Evolutionary conservation across 2,797 vertebrate species (phyloP), one percentile per base, ranked within the genome.

Genomic region (Urophycis tenuis): DNA sequence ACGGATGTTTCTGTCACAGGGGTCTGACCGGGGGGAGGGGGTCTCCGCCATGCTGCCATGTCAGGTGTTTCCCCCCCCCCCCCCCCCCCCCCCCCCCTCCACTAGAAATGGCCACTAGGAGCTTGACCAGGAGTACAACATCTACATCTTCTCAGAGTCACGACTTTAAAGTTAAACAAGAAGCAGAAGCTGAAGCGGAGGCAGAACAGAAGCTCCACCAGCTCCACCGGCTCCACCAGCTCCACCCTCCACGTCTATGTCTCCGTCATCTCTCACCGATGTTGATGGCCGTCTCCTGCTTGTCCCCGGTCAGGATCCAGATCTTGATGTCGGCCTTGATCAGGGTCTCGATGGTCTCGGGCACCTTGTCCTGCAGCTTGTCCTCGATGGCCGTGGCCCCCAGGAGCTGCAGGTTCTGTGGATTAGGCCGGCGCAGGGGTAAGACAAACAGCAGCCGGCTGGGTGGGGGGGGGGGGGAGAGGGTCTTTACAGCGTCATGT

Each of bases 301-400:
- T 99, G 93, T 99, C 98, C 7, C 98, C 98, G 0, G 98, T 99
- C 84, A 99, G 94, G 87, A 99, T 97, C 97, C 97, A 99, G 91
- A 99, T 97, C 92, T 96, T 98, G 87, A 99, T 99, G 88, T 99
- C 97, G 2, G 97, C 98, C 90, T 99, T 99, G 94, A 98, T 95
- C 36, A 99, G 93, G 0, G 95, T 98, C 91, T 99, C 97, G 74
- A 99, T 99, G 78, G 98, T 99, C 91, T 99, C 97, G 15, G 98
- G 97, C 71, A 99, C 98, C 85, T 95, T 95, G 83, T 99, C 97
- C 91, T 99, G 98, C 60, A 99, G 94, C 85, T 95, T 96, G 88
- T 99, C 98, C 85, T 99, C 98, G 72, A 99, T 99, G 29, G 97
- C 98, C 39, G 97, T 99, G 88, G 98, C 98, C 76, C 98, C 98